Base-by-base conservation (phyloP, 2,888 invertebrate genomes). In the Macrosiphum euphorbiae region DNA sequence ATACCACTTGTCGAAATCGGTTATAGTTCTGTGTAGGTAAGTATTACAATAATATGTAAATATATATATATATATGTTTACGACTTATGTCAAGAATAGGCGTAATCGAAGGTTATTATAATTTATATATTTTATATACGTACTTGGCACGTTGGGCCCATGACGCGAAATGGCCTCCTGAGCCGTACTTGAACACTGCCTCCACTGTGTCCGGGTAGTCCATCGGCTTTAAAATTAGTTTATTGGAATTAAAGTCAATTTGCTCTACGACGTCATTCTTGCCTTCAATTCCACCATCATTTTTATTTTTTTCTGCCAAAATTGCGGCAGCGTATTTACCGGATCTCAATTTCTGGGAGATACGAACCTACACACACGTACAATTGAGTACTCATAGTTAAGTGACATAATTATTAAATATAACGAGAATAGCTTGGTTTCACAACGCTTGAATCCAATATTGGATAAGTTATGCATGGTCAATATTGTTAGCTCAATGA, bases 161-260 rank as follows among this genome's bases (percentile, higher is more conserved):
- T 84, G 90, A 89, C 50, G 94, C 92, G 87, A 95, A 95, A 55
- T 88, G 94, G 11, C 94, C 94, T 50, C 94, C 94, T 1, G 95
- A 95, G 55, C 95, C 95, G n/a, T 95, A 87, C 44, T 92, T 89
- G 90, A 95, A 94, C 20, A 95, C 94, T 50, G 94, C 78, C 88
- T 94, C 95, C 20, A 95, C 94, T 2, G 95, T 95, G 61, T 95
- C 95, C 50, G 95, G 94, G 52, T 95, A 95, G n/a, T 95, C 95
- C 90, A 95, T 78, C 3, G 92, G 92, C 0, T 52, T 44, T n/a
- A 92, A 44, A 0, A 92, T 0, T 20, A 88, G 8, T 20, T 88
- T 26, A 5, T 26, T 55, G 41, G 26, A 16, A 8, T 55, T 55
- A 55, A 55, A 24, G 24, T 4, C 16, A 5, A 16, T 50, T 24